Percentiles rank a stretch among this genome's conserved stretches.
Evolutionary conservation across 2,797 vertebrate species (phyloP).

Genomic region (Rhinella marina): DNA sequence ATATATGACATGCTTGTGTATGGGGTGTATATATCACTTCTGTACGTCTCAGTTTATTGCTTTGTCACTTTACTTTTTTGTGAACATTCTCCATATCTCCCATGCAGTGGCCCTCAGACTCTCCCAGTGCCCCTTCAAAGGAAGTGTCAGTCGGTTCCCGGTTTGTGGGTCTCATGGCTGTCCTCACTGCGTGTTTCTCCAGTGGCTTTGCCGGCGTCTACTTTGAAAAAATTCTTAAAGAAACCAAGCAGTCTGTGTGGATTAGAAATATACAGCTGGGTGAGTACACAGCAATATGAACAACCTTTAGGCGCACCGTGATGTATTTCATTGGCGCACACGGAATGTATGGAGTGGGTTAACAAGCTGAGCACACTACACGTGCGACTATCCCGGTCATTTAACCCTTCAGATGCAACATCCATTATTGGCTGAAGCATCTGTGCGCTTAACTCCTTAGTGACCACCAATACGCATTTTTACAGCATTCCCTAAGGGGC

Average conservation of each 20-base stretch:
- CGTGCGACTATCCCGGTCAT: too few relatives aligned
- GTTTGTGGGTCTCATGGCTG: slow-evolving; percentile 88
- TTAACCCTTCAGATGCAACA: too few relatives aligned
- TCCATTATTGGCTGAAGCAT: too few relatives aligned
- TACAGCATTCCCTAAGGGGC: too few relatives aligned
- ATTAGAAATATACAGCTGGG: slow-evolving; percentile 98
- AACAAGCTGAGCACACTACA: too few relatives aligned
- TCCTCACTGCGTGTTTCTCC: slow-evolving; percentile 94
- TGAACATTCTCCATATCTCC: slow-evolving; percentile 47
- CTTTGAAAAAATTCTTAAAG: slow-evolving; percentile 98
- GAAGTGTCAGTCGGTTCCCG: slow-evolving; percentile 84
- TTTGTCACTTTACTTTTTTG: background rate
- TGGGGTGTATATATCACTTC: too few relatives aligned
- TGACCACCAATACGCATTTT: too few relatives aligned
- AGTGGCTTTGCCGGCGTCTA: slow-evolving; percentile 98
- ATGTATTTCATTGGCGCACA: too few relatives aligned
- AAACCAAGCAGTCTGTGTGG: slow-evolving; percentile 98
- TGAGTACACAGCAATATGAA: slow-evolving; percentile 69
- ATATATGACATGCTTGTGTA: background rate
- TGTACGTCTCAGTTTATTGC: background rate
- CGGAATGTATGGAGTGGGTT: too few relatives aligned
- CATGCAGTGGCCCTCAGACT: slow-evolving; percentile 90
- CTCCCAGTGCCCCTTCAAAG: slow-evolving; percentile 75
- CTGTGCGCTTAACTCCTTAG: too few relatives aligned
- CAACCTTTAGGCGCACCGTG: too few relatives aligned